phyloP scores from a whole-genome alignment of 2,888 invertebrate genomes.

The Carpatolechia fugitivella region DNA sequence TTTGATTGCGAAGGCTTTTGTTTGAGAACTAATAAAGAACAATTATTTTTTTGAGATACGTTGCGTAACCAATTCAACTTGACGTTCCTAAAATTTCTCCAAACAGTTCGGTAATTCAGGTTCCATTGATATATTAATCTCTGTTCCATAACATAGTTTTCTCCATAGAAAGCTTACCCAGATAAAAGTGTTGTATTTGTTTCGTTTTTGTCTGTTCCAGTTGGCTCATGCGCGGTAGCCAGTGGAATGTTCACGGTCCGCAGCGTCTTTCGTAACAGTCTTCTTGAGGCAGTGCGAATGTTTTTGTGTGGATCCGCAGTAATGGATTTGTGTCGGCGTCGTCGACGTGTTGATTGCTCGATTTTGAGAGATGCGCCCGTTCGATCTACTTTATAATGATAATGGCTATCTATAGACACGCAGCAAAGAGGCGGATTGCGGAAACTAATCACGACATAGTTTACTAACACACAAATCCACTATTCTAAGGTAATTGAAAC shows the following conservation, averaged over 20 bases:
- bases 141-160: no score
- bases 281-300: constrained; percentile 70
- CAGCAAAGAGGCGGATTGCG: not conserved
- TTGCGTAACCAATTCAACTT: no score
- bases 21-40: constrained; percentile 8
- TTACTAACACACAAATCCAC: constrained; percentile 7
- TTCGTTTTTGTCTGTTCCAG: constrained; percentile 63
- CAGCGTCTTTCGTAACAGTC: constrained; percentile 74
- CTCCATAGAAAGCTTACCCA: constrained; percentile 43
- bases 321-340: constrained; percentile 55
- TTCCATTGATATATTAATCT: constrained; percentile 31
- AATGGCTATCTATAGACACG: constrained; percentile 9
- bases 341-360: constrained; percentile 36
- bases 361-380: constrained; percentile 38
- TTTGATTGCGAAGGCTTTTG: constrained; percentile 8
- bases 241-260: constrained; percentile 76
- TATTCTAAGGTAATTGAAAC: not conserved
- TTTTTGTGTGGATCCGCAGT: constrained; percentile 62
- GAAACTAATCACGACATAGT: constrained; percentile 3
- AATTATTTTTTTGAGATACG: not conserved
- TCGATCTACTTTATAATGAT: constrained; percentile 30
- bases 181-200: constrained; percentile 49
- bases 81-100: no score
- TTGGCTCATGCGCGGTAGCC: constrained; percentile 60
- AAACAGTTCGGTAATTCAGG: not conserved